A percentile compares a stretch with the other conserved stretches of the same genome.
Conservation (phyloP, 2,888 invertebrate species). For the Drosophila dives region DNA sequence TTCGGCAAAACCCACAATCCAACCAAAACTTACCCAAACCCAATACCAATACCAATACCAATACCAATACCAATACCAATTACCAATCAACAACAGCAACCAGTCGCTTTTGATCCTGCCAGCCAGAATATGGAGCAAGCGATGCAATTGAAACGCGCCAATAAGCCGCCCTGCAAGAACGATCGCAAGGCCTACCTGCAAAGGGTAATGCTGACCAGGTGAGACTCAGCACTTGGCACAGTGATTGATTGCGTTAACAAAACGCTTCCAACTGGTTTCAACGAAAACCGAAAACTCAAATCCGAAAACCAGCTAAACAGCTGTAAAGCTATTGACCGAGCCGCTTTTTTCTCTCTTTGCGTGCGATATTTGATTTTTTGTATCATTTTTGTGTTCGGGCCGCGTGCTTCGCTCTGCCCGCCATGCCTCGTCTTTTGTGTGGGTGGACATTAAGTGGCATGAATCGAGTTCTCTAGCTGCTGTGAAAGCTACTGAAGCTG, state of each 20-base stretch:
- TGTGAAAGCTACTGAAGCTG: slow-evolving; percentile 39
- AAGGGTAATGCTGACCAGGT: slow-evolving; percentile 85
- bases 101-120: slow-evolving; percentile 28
- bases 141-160: slow-evolving; percentile 76
- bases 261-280: slow-evolving; percentile 58
- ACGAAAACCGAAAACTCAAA: slow-evolving; percentile 46
- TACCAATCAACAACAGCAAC: not conserved
- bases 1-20: slow-evolving; percentile 51
- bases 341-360: slow-evolving; percentile 46
- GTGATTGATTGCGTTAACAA: slow-evolving; percentile 65
- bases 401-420: slow-evolving; percentile 31
- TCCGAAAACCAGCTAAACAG: slow-evolving; percentile 67
- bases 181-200: slow-evolving; percentile 84
- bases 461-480: slow-evolving; percentile 35
- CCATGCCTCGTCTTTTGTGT: slow-evolving; percentile 23
- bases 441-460: slow-evolving; percentile 36
- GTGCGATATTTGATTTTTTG: slow-evolving; percentile 1
- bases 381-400: slow-evolving; percentile 4
- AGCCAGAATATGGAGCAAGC: slow-evolving; percentile 76
- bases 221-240: slow-evolving; percentile 44
- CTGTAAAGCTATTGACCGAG: slow-evolving; percentile 77
- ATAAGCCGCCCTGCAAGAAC: slow-evolving; percentile 84
- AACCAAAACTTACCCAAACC: slow-evolving; percentile 35
- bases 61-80: not conserved
- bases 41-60: slow-evolving; percentile 7